These are phyloP conservation scores for Ceyx margarethae DNA, from an alignment of 2,113 vertebrate species.

Conservation along the genomic window DNA sequence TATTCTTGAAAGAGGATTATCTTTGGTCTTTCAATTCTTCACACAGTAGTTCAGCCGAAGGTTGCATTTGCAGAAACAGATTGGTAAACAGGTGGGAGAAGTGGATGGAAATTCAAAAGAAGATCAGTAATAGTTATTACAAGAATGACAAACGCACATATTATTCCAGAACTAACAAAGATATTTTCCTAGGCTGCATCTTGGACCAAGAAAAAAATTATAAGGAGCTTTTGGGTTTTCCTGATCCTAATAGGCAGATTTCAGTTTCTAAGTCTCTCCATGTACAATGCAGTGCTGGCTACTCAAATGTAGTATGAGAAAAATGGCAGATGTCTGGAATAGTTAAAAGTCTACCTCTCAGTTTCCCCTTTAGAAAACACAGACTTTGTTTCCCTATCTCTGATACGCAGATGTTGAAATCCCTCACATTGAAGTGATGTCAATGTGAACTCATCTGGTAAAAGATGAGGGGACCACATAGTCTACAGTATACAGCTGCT, in stretches of 20 bases:
- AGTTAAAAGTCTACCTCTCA: background rate
- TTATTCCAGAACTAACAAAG: background rate
- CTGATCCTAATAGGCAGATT: background rate
- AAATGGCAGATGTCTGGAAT: background rate
- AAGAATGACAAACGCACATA: background rate
- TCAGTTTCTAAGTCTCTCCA: background rate
- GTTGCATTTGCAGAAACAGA: background rate
- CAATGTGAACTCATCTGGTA: background rate
- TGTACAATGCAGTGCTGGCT: background rate
- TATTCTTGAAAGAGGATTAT: background rate
- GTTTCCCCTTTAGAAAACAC: background rate
- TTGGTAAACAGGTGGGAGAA: background rate
- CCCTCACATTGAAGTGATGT: background rate
- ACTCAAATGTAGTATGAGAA: background rate
- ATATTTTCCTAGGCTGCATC: background rate
- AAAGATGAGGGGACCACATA: background rate
- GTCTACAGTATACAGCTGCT: rapidly evolving
- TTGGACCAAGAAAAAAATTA: background rate
- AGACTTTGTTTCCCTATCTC: background rate
- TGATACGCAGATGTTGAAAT: background rate
- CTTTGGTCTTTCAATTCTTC: background rate
- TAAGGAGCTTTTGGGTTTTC: background rate
- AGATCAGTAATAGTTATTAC: background rate
- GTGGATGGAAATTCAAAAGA: background rate
- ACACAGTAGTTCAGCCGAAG: background rate